Evolutionary conservation across 2,113 vertebrate genomes (phyloP).

Genomic region (Burhinus bistriatus): DNA sequence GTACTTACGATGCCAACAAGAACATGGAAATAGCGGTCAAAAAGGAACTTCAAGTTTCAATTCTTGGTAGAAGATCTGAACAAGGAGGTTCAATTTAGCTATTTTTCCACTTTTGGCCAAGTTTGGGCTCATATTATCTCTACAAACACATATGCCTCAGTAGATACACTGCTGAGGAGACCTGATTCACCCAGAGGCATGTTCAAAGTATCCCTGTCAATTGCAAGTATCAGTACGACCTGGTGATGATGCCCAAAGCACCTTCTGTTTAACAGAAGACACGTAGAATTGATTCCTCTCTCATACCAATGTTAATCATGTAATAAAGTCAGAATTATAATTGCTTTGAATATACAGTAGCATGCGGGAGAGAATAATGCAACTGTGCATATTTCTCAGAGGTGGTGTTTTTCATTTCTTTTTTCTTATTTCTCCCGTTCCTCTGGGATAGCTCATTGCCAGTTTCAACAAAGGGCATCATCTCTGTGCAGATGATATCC

Average conservation of each 20-base stretch:
- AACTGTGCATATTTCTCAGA: neutral
- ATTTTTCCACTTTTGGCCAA: neutral
- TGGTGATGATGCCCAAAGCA: neutral
- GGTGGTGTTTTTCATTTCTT: neutral
- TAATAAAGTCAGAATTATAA: neutral
- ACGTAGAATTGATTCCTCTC: neutral
- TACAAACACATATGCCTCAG: neutral
- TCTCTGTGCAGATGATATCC: constrained; percentile 41
- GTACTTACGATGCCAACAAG: neutral
- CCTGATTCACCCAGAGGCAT: neutral
- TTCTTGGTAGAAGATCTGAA: neutral
- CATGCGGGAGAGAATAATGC: neutral
- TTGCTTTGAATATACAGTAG: neutral
- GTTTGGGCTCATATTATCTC: neutral
- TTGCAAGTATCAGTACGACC: neutral
- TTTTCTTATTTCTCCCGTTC: neutral
- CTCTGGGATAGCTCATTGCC: constrained; percentile 21
- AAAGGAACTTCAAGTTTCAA: neutral
- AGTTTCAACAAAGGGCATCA: constrained; percentile 49
- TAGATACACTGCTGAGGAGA: neutral
- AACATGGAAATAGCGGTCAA: neutral
- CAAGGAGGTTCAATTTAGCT: neutral
- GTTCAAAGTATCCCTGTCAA: neutral
- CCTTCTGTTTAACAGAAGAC: neutral
- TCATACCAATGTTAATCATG: neutral